Evolutionary conservation across 1,140 invertebrate species (phyloP).

Genomic region (Lerema accius): DNA sequence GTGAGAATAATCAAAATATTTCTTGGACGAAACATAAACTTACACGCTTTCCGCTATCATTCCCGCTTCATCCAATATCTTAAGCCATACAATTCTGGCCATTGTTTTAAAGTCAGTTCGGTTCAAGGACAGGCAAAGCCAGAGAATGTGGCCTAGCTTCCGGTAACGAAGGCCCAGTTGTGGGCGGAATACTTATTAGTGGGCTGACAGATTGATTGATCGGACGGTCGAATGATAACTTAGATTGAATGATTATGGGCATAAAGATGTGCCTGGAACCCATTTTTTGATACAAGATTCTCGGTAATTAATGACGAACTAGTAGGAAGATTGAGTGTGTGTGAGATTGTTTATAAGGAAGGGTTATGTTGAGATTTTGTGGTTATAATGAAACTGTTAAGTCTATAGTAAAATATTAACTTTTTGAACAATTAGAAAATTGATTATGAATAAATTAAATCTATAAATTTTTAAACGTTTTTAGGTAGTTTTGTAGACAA

Average conservation of each 20-base stretch:
- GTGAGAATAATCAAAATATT: no score
- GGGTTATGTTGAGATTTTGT: slow-evolving; percentile 6
- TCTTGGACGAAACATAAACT: no score
- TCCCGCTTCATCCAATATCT: slow-evolving; percentile 21
- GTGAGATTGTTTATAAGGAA: no score
- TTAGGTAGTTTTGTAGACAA: no score
- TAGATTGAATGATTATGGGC: slow-evolving; percentile 25
- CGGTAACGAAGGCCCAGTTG: slow-evolving; percentile 42
- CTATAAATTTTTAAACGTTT: no score
- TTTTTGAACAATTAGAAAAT: no score
- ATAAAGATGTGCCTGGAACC: slow-evolving; percentile 1
- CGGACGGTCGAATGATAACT: slow-evolving; percentile 15
- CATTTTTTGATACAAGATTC: slow-evolving; percentile 5
- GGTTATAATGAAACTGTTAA: no score
- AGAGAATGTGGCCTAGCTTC: slow-evolving; percentile 69
- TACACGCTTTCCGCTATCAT: no score
- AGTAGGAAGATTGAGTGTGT: background rate
- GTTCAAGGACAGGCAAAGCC: slow-evolving; percentile 65
- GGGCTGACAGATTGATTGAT: slow-evolving; percentile 38
- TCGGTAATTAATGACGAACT: slow-evolving; percentile 7
- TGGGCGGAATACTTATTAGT: slow-evolving; percentile 48
- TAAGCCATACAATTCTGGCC: slow-evolving; percentile 24
- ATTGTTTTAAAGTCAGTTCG: slow-evolving; percentile 45
- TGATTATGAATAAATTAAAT: no score
- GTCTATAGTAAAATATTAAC: no score